A percentile compares a stretch with the other conserved stretches of the same genome.
These are phyloP conservation scores for Panurus biarmicus DNA, from an alignment of 2,113 vertebrate genomes.

Conservation along the genomic window DNA sequence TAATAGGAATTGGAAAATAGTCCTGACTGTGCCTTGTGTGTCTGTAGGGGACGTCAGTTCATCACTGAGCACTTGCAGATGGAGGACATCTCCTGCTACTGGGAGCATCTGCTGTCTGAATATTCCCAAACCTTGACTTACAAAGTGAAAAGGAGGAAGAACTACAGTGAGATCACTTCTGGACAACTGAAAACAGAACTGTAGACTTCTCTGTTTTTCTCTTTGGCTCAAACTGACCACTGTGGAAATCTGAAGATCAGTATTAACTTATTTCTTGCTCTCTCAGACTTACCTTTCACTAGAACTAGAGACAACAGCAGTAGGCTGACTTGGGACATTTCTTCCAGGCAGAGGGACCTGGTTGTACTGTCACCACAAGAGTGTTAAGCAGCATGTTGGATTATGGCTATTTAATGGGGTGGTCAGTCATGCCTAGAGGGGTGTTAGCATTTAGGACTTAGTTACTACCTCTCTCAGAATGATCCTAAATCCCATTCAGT, in stretches of 20 bases:
- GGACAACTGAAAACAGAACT: constrained; percentile 79
- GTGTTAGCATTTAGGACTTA: neutral
- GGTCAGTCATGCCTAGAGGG: neutral
- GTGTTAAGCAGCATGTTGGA: neutral
- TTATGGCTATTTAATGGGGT: neutral
- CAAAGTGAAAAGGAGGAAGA: constrained; percentile 75
- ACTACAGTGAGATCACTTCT: constrained; percentile 76
- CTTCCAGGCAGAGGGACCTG: neutral
- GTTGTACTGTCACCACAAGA: neutral
- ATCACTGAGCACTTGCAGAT: constrained; percentile 85
- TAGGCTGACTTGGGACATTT: neutral
- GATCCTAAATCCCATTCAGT: neutral
- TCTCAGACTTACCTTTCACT: neutral
- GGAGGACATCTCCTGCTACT: constrained; percentile 91
- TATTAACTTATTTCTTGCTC: neutral
- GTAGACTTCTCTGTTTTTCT: constrained; percentile 49
- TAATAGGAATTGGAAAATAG: neutral
- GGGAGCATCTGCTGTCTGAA: constrained; percentile 84
- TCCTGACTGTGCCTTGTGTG: constrained; percentile 19
- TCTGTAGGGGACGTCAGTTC: constrained; percentile 83
- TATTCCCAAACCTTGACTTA: constrained; percentile 84
- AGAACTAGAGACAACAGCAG: neutral
- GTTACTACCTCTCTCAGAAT: neutral
- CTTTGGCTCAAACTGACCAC: neutral
- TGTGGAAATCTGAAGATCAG: neutral